Conservation (phyloP, 2,797 vertebrate genomes). For the Sebastes kiyomatsui region DNA sequence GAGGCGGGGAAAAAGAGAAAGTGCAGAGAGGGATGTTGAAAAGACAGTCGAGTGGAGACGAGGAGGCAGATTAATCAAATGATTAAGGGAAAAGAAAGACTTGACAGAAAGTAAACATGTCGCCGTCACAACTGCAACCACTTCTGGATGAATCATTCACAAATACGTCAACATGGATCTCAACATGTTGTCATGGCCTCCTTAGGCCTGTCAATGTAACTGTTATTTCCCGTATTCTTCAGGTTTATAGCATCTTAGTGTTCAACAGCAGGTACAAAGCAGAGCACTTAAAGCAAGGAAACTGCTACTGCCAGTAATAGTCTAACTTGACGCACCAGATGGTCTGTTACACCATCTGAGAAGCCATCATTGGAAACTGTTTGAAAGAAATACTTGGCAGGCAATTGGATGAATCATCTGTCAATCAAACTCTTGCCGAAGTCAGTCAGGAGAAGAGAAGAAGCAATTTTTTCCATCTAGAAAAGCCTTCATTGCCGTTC, state of each 20-base stretch:
- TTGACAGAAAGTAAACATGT: slow-evolving; percentile 8
- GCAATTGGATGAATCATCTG: no score
- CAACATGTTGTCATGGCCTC: background rate
- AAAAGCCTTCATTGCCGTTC: no score
- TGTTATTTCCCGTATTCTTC: background rate
- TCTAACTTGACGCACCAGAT: background rate
- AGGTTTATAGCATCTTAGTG: background rate
- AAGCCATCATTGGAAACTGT: no score
- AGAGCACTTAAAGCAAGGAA: background rate
- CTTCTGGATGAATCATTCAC: background rate
- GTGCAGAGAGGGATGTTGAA: background rate
- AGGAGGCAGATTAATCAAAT: slow-evolving; percentile 15
- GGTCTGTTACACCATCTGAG: background rate
- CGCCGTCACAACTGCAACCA: background rate
- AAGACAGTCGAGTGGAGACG: slow-evolving; percentile 9
- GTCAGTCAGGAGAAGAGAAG: no score
- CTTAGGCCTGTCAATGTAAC: background rate
- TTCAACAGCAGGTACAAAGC: background rate
- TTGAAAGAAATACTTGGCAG: no score
- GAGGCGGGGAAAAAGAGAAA: background rate
- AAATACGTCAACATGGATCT: background rate
- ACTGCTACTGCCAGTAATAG: background rate
- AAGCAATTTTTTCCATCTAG: no score
- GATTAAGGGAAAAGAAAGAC: slow-evolving; percentile 18
- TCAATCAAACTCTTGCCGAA: no score